These are phyloP conservation scores for Lepisosteus oculatus DNA, from an alignment of 2,113 vertebrate genomes.

Conservation along the genomic window DNA sequence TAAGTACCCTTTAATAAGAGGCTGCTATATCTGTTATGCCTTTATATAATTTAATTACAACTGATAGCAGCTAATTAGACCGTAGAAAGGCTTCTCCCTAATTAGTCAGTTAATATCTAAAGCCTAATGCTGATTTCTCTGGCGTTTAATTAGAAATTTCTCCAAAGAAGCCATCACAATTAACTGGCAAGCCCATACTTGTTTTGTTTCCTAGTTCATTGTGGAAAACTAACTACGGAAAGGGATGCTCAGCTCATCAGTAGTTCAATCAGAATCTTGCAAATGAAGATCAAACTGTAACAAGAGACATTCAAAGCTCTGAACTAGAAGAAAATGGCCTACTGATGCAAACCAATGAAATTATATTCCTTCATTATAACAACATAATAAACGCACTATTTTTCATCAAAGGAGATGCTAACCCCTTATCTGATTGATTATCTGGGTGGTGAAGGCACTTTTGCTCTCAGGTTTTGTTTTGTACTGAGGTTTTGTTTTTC, in stretches of 20 bases:
- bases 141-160: conserved; percentile 7
- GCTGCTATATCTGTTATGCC: not conserved
- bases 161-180: not conserved
- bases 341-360: too few relatives aligned
- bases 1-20: too few relatives aligned
- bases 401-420: too few relatives aligned
- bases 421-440: too few relatives aligned
- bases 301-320: too few relatives aligned
- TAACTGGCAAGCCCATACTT: conserved; percentile 3
- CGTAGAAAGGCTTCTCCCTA: not conserved
- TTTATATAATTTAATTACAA: conserved; percentile 8
- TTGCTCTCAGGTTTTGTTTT: too few relatives aligned
- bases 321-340: too few relatives aligned
- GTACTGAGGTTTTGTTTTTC: too few relatives aligned
- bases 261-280: too few relatives aligned
- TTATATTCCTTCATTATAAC: too few relatives aligned
- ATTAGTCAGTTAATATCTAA: not conserved
- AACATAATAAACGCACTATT: too few relatives aligned
- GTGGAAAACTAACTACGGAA: not conserved
- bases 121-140: conserved; percentile 4
- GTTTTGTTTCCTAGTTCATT: not conserved
- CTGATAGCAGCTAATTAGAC: not conserved
- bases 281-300: not conserved
- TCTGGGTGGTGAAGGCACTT: too few relatives aligned
- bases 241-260: not conserved